Evolutionary conservation across 1,140 invertebrate species (phyloP).

Genomic region (Brachionus manjavacas): DNA sequence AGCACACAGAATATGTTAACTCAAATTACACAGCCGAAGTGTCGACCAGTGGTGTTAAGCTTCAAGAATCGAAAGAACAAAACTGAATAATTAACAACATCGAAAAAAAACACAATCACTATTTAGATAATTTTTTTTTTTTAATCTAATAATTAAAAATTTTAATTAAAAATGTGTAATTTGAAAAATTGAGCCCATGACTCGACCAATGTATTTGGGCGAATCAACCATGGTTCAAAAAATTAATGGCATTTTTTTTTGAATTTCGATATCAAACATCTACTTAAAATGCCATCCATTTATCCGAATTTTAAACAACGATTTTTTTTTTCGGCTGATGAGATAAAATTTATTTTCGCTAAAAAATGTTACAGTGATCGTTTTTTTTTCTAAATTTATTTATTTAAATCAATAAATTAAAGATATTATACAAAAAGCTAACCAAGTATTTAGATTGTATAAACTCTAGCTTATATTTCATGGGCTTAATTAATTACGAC

Average conservation of each 20-base stretch:
- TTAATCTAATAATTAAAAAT: not conserved
- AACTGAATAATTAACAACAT: not conserved
- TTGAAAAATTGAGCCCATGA: not conserved
- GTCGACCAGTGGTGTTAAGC: not conserved
- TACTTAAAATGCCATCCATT: not conserved
- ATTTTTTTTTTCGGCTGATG: constrained; percentile 20
- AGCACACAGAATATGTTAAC: constrained; percentile 26
- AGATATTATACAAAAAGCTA: not conserved
- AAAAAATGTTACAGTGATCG: constrained; percentile 26
- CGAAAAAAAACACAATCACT: not conserved
- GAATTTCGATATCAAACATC: not conserved
- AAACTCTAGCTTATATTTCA: not conserved
- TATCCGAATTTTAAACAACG: constrained; percentile 1
- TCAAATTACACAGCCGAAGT: constrained; percentile 23
- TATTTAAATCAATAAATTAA: constrained; percentile 6
- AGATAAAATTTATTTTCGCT: constrained; percentile 25
- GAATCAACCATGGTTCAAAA: not conserved
- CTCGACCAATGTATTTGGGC: not conserved
- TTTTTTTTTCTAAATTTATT: constrained; percentile 15
- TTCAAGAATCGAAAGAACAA: not conserved
- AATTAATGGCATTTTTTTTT: not conserved
- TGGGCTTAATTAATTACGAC: not conserved
- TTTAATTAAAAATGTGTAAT: not conserved
- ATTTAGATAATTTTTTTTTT: constrained; percentile 22
- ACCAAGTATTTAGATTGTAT: not conserved